Conservation (phyloP, 2,113 vertebrate genomes). For the Chinchilla lanigera region DNA sequence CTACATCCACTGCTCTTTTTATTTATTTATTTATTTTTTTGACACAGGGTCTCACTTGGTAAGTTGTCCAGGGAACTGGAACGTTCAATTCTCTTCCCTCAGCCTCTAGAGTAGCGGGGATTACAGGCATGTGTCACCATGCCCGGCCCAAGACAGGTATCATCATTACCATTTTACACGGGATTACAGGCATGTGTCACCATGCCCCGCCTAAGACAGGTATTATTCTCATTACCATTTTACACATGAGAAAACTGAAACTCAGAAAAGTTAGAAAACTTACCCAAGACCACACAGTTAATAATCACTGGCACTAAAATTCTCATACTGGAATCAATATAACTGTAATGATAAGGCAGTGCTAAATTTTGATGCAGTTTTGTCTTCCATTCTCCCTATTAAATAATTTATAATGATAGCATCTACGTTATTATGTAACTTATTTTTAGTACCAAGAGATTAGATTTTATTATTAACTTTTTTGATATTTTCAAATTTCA, state of each 20-base stretch:
- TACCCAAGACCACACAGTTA: not conserved
- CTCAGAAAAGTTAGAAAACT: not conserved
- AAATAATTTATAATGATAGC: not conserved
- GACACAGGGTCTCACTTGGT: not conserved
- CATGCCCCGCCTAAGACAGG: not conserved
- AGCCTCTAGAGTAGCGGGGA: not conserved
- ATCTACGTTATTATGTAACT: not conserved
- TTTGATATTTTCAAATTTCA: conserved; percentile 12
- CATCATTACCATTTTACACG: not conserved
- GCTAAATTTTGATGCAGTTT: not conserved
- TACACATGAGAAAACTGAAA: not conserved
- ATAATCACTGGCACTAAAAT: not conserved
- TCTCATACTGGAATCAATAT: not conserved
- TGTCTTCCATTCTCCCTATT: not conserved
- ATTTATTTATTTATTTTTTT: not conserved
- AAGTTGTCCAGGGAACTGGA: not conserved
- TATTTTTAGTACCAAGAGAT: conserved; percentile 13
- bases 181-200: not conserved
- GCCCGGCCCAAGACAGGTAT: not conserved
- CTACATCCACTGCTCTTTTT: not conserved
- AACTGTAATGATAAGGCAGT: not conserved
- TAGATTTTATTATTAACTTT: not conserved
- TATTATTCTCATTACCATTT: not conserved
- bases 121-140: not conserved
- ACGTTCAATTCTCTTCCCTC: not conserved